These are phyloP conservation scores for Gasterosteus aculeatus DNA, from an alignment of 2,113 vertebrate species.

Conservation along the genomic window DNA sequence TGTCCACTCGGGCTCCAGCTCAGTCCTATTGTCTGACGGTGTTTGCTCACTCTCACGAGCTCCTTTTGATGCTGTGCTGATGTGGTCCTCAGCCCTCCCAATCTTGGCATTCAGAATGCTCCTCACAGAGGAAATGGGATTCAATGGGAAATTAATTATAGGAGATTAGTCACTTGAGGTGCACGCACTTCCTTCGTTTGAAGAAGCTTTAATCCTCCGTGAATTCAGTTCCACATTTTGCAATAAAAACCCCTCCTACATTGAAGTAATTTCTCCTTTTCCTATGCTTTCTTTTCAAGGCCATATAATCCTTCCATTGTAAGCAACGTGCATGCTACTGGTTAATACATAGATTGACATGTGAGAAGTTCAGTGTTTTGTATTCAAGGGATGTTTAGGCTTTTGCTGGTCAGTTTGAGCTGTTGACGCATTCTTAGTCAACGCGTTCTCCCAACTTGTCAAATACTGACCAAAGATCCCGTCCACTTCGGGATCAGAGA, in stretches of 20 bases:
- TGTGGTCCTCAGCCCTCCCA: constrained; percentile 36
- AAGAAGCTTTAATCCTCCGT: background rate
- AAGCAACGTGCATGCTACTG: background rate
- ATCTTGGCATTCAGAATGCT: constrained; percentile 35
- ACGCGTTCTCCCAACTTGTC: background rate
- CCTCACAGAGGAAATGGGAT: constrained; percentile 37
- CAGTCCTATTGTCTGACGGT: constrained; percentile 27
- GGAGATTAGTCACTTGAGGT: background rate
- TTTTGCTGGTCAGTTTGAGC: constrained; percentile 5
- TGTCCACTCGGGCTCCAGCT: constrained; percentile 30
- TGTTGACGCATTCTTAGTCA: constrained; percentile 2
- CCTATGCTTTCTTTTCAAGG: background rate
- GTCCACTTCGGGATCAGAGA: background rate
- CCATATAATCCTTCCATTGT: background rate
- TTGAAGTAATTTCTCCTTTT: background rate
- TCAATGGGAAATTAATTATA: constrained; percentile 35
- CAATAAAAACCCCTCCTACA: background rate
- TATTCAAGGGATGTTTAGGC: background rate
- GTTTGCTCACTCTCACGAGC: constrained; percentile 56
- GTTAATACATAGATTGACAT: background rate
- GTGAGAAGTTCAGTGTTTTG: background rate
- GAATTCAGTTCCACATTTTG: background rate
- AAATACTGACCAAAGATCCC: background rate
- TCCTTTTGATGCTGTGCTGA: constrained; percentile 46
- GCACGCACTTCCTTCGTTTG: background rate